Conservation (phyloP, 2,797 vertebrate species). For the Onychomys arenicola region DNA sequence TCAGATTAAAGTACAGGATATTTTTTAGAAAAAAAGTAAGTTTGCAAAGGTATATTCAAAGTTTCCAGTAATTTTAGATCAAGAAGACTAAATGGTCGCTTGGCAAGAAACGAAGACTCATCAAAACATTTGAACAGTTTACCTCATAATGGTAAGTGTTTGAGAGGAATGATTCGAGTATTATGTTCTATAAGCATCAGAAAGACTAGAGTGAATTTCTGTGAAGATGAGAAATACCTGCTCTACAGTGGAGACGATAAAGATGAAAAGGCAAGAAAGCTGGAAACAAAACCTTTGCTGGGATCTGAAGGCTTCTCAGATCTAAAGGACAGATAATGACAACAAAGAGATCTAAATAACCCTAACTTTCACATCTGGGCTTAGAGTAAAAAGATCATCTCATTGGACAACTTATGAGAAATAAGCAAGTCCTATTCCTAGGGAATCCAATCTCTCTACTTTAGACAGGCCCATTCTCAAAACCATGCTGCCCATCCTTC, state of each 20-base stretch:
- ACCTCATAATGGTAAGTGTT: neutral
- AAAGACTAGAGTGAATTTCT: neutral
- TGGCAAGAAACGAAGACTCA: neutral
- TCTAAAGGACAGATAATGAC: neutral
- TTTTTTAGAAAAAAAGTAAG: neutral
- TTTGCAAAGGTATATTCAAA: neutral
- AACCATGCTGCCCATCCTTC: neutral
- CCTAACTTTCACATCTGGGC: neutral
- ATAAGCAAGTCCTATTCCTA: neutral
- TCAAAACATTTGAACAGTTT: neutral
- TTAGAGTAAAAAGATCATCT: neutral
- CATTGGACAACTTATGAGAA: neutral
- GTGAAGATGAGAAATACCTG: neutral
- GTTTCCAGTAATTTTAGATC: neutral
- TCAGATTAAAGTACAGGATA: neutral
- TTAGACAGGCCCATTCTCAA: no score
- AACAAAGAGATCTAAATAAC: neutral
- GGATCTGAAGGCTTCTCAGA: neutral
- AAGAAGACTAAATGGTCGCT: neutral
- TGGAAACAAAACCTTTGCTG: neutral
- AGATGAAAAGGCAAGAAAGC: neutral
- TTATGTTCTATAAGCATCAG: neutral
- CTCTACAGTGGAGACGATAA: accelerated
- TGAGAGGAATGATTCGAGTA: neutral
- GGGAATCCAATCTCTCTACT: neutral